Percentiles rank a stretch among this genome's conserved stretches.
These are phyloP conservation scores for Diachrysia chrysitis DNA, from an alignment of 2,888 invertebrate genomes.

Conservation along the genomic window DNA sequence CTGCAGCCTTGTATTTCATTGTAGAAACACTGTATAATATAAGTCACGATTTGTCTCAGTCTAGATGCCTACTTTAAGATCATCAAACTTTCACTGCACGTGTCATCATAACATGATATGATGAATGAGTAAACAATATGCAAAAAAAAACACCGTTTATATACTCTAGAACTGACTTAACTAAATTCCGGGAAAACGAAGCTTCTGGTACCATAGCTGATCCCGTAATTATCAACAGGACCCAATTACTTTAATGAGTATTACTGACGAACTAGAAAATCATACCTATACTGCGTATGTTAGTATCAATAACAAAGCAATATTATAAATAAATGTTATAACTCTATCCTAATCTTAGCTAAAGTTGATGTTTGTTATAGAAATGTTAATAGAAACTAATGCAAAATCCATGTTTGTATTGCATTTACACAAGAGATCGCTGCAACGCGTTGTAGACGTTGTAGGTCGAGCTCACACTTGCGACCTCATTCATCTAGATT, in stretches of 20 bases:
- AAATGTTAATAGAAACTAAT: constrained; percentile 27
- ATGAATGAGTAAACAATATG: background rate
- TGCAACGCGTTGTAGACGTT: constrained; percentile 27
- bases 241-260: too few relatives aligned
- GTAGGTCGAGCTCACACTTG: constrained; percentile 35
- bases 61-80: background rate
- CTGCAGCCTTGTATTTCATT: constrained; percentile 7
- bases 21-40: background rate
- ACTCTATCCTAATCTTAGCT: too few relatives aligned
- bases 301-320: too few relatives aligned
- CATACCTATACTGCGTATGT: too few relatives aligned
- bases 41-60: background rate
- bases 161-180: too few relatives aligned
- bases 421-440: constrained; percentile 39
- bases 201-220: too few relatives aligned
- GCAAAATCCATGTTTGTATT: constrained; percentile 20
- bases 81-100: constrained; percentile 4
- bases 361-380: background rate
- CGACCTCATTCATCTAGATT: constrained; percentile 42
- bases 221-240: too few relatives aligned
- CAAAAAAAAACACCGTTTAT: background rate
- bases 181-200: too few relatives aligned
- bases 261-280: too few relatives aligned
- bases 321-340: too few relatives aligned
- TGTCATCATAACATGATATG: constrained; percentile 1